Evolutionary conservation across 2,797 vertebrate species (phyloP).

Genomic region (Lutjanus argentimaculatus): DNA sequence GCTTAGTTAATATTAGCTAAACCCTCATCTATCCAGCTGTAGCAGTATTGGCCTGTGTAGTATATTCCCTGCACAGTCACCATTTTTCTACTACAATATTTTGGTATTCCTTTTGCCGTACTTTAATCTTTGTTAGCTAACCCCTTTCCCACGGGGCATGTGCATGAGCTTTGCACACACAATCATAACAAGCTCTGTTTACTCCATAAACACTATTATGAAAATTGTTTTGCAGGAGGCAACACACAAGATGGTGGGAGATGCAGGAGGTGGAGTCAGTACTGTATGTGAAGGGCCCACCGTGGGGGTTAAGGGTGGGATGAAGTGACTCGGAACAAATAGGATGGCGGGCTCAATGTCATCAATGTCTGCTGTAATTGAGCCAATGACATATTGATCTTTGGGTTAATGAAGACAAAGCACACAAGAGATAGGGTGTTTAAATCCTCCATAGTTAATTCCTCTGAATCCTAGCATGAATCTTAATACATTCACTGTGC

Average conservation of each 20-base stretch:
- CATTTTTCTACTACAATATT: conserved; percentile 19
- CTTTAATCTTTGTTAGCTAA: conserved; percentile 65
- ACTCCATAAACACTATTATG: conserved; percentile 71
- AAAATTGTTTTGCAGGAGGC: conserved; percentile 59
- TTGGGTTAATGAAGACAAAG: conserved; percentile 85
- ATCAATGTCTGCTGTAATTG: conserved; percentile 80
- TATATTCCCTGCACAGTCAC: conserved; percentile 18
- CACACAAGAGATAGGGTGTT: conserved; percentile 64
- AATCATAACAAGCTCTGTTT: conserved; percentile 69
- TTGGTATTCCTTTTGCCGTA: conserved; percentile 39
- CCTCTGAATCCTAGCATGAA: conserved; percentile 59
- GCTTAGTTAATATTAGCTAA: conserved; percentile 13
- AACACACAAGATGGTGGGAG: conserved; percentile 31
- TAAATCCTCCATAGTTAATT: conserved; percentile 68
- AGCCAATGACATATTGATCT: conserved; percentile 84
- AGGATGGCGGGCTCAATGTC: conserved; percentile 76
- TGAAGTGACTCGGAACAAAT: conserved; percentile 79
- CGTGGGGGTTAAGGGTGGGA: conserved; percentile 60
- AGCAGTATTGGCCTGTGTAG: conserved; percentile 2
- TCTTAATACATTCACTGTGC: conserved; percentile 55
- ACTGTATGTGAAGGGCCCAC: conserved; percentile 27
- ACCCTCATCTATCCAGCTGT: conserved; percentile 24
- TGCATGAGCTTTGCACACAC: conserved; percentile 53
- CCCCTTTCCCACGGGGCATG: conserved; percentile 38
- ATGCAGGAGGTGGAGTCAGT: conserved; percentile 12